A percentile compares a stretch with the other conserved stretches of the same genome.
These are phyloP conservation scores for Selene dorsalis DNA, from an alignment of 2,797 vertebrate genomes.

Conservation along the genomic window DNA sequence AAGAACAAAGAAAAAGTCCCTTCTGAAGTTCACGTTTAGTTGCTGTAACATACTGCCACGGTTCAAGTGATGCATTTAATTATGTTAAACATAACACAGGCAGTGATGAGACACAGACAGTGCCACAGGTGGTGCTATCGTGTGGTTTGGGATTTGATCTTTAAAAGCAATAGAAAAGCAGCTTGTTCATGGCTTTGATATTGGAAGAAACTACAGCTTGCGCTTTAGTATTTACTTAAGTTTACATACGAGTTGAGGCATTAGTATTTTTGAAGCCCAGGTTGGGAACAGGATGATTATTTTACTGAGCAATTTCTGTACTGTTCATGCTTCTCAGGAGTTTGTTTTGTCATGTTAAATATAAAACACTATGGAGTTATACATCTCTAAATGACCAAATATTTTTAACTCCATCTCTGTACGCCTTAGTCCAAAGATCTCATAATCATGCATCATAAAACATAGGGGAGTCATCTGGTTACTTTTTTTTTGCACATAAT, in stretches of 20 bases:
- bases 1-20: no score
- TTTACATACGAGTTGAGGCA: not conserved
- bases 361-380: slow-evolving; percentile 12
- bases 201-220: not conserved
- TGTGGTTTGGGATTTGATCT: slow-evolving; percentile 11
- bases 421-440: slow-evolving; percentile 64
- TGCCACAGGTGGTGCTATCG: not conserved
- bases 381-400: slow-evolving; percentile 42
- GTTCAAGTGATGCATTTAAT: not conserved
- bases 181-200: not conserved
- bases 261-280: not conserved
- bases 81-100: not conserved
- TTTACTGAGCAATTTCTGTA: slow-evolving; percentile 19
- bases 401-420: slow-evolving; percentile 47
- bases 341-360: slow-evolving; percentile 17
- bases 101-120: not conserved
- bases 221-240: slow-evolving; percentile 5
- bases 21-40: not conserved
- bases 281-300: not conserved
- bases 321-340: slow-evolving; percentile 41
- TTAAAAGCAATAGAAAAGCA: slow-evolving; percentile 21
- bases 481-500: slow-evolving; percentile 52
- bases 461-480: slow-evolving; percentile 31
- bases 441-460: slow-evolving; percentile 9
- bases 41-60: slow-evolving; percentile 21